A percentile compares a stretch with the other conserved stretches of the same genome.
phyloP scores from a whole-genome alignment of 1,140 invertebrate species.

The Drosophila punjabiensis region DNA sequence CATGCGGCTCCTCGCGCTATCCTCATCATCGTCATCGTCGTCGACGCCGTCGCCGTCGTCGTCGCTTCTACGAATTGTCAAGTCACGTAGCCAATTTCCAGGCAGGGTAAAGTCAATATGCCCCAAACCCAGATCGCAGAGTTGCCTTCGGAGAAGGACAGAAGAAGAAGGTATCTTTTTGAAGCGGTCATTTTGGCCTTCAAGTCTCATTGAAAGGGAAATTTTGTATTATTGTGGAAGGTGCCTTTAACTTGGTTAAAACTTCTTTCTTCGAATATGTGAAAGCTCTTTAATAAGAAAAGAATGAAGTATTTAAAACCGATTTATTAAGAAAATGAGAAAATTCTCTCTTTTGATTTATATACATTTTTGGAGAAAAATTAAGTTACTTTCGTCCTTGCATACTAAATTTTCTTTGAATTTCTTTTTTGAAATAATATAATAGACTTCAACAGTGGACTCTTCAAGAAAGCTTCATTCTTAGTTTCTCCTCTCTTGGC shows the following conservation, averaged over 20 bases:
- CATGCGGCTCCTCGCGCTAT: conserved; percentile 60
- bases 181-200: conserved; percentile 19
- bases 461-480: not conserved
- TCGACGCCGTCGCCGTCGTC: conserved; percentile 39
- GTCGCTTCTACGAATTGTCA: conserved; percentile 68
- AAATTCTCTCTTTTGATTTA: not conserved
- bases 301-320: too few relatives aligned
- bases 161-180: conserved; percentile 18
- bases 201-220: conserved; percentile 12
- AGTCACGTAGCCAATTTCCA: conserved; percentile 81
- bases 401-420: not conserved
- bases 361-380: not conserved
- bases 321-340: not conserved
- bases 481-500: not conserved
- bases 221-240: not conserved
- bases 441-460: not conserved
- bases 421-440: not conserved
- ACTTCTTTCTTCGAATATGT: not conserved
- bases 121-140: conserved; percentile 46
- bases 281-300: not conserved
- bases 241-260: conserved; percentile 1
- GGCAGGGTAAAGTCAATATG: conserved; percentile 74
- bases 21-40: conserved; percentile 44
- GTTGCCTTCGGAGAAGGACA: conserved; percentile 15
- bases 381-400: not conserved